Conservation (phyloP, 2,888 invertebrate genomes). For the Nymphalis c-album region DNA sequence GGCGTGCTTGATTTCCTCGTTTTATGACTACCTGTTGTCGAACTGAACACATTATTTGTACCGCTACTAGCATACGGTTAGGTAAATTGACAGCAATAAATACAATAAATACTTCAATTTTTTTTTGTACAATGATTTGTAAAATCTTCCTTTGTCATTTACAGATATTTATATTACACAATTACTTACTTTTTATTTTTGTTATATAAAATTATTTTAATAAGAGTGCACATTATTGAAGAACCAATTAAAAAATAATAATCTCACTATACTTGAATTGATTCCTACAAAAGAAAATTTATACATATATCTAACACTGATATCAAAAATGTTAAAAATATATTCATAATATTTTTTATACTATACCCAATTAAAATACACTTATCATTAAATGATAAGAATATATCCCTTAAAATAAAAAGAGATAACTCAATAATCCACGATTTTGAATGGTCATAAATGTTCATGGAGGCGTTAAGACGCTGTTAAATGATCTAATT, state of each 20-base stretch:
- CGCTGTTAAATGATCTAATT: slow-evolving; percentile 71
- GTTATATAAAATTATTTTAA: too few species aligned
- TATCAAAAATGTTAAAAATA: too few species aligned
- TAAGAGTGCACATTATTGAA: too few species aligned
- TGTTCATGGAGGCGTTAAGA: slow-evolving; percentile 58
- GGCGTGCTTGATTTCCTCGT: slow-evolving; percentile 49
- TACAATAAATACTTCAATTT: neutral
- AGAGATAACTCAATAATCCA: slow-evolving; percentile 46
- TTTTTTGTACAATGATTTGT: too few species aligned
- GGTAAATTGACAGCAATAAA: neutral
- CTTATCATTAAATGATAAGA: slow-evolving; percentile 21
- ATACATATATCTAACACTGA: neutral
- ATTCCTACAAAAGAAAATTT: too few species aligned
- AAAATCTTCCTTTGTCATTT: too few species aligned
- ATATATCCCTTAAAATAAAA: slow-evolving; percentile 31
- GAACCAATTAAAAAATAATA: too few species aligned
- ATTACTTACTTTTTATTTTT: too few species aligned
- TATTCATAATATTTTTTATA: neutral
- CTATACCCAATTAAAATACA: slow-evolving; percentile 3
- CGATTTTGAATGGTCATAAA: slow-evolving; percentile 51
- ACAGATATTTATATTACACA: too few species aligned
- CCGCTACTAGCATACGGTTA: slow-evolving; percentile 29
- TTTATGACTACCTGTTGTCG: slow-evolving; percentile 51
- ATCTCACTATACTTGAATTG: too few species aligned
- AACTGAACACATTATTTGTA: slow-evolving; percentile 40